Base-by-base conservation (phyloP, 2,113 vertebrate genomes). In the Kryptolebias marmoratus region DNA sequence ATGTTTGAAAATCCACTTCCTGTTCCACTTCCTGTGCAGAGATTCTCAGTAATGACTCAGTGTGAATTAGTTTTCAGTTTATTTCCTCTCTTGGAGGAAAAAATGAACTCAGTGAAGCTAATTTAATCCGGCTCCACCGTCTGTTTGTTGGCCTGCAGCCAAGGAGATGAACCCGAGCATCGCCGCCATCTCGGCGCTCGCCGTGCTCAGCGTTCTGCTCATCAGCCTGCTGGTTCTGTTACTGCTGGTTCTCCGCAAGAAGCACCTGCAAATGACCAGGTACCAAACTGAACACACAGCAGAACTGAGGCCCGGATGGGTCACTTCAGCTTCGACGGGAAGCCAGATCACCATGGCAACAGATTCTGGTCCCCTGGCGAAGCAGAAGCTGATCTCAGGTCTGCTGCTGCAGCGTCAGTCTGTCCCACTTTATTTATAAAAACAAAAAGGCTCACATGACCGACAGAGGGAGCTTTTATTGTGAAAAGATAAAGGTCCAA, bases 131-230 rank as follows among this genome's bases (percentile, higher is more conserved):
- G 36, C 7, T 36, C 50, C 9, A 2, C 2, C 1, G 32, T 28
- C 6, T 76, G 73, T 0, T 14, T 56, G 49, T 74, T 18, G 45
- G 5, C 31, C 18, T 76, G 0, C 84, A 99, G 97, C 95, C 68
- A 93, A 94, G 1, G 96, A 98, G 90, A 94, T 98, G 96, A 98
- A 97, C 85, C 95, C 96, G 45, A 96, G 97, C 0, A 88, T 99
- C 0, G 96, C 97, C 1, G 96, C 96, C 0, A 98, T 98, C 86
- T 96, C 96, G 0, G 96, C 96, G 6, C 77, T 99, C 79, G 95
- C 96, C 54, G 87, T 98, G 64, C 95, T 99, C 28, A 99, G 97
- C 62, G 80, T 96, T 18, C 93, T 98, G 18, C 90, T 99, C 8
- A 92, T 98, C 77, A 95, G 94, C 27, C 90, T 99, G 49, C 91